Evolutionary conservation across 2,113 vertebrate species (phyloP).

Genomic region (Falco punctatus): DNA sequence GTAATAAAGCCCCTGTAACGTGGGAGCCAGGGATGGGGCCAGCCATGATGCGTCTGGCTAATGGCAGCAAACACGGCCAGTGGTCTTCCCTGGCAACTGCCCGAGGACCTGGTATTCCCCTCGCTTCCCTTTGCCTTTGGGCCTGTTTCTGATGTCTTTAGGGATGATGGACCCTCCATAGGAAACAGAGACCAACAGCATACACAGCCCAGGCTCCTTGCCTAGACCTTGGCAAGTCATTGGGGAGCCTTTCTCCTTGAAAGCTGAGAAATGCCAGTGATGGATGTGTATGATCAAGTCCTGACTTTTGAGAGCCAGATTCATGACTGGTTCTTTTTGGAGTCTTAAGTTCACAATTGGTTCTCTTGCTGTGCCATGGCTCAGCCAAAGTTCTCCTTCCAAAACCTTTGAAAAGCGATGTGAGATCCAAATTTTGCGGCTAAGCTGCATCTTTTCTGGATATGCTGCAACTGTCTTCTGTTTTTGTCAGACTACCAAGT

Average conservation of each 20-base stretch:
- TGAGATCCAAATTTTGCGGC: background rate
- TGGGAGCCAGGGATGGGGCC: background rate
- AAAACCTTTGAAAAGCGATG: background rate
- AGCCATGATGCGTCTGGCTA: background rate
- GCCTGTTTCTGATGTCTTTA: background rate
- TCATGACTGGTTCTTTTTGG: background rate
- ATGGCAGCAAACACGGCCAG: background rate
- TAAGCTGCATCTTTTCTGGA: background rate
- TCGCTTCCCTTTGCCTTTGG: background rate
- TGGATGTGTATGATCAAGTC: background rate
- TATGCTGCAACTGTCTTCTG: background rate
- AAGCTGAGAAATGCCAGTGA: background rate
- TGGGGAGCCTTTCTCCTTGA: background rate
- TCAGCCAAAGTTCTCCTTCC: background rate
- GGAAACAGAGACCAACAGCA: rapidly evolving
- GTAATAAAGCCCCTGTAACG: background rate
- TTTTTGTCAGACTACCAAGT: background rate
- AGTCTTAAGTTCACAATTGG: background rate
- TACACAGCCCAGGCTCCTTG: background rate
- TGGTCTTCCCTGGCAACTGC: background rate
- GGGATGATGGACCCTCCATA: background rate
- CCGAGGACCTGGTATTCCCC: background rate
- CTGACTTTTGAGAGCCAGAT: background rate
- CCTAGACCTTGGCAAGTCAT: rapidly evolving
- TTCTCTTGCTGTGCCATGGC: background rate